Evolutionary conservation across 2,797 vertebrate genomes (phyloP), one percentile per base, ranked within the genome.

Genomic region (Spheniscus humboldti): DNA sequence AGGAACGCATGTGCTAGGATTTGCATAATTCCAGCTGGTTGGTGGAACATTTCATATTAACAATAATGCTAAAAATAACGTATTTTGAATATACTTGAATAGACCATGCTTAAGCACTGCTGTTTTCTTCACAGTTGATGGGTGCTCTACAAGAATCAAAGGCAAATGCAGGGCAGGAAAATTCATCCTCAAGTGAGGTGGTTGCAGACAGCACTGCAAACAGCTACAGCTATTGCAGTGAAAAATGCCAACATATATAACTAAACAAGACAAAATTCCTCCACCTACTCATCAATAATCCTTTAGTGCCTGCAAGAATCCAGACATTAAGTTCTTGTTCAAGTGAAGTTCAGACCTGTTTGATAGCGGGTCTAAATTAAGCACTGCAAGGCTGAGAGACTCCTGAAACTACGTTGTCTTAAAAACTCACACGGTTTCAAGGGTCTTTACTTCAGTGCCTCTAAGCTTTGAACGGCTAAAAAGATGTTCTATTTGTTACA

Each of bases 61-160:
- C 48, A 97, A 93, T 87, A 94, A 79, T 94, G 94, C 97, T 97
- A 96, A 98, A 98, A 97, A 97, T 97, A 98, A 97, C 7, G 0
- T 79, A 93, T 94, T 97, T 97, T 92, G 91, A 97, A 92, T 94
- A 87, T 91, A 94, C 93, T 90, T 97, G 96, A 97, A 97, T 94
- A 97, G 89, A 72, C 81, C 94, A 35, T 0, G 22, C 86, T 96
- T 86, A 81, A 95, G 95, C 74, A 88, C 84, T 92, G 91, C 83
- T 91, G 73, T 90, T 92, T 88, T 47, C 81, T 91, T 90, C 88
- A 62, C 67, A 86, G 93, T 88, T 10, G 5, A 88, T 93, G 90
- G 93, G 92, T 95, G 95, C 91, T 77, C 74, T 90, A 63, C 1
- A 1, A 90, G 63, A 96, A 80, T 79, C 93, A 97, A 89, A 94